These are phyloP conservation scores for Globodera ellingtonae DNA, from an alignment of 1,140 invertebrate species.

Conservation along the genomic window DNA sequence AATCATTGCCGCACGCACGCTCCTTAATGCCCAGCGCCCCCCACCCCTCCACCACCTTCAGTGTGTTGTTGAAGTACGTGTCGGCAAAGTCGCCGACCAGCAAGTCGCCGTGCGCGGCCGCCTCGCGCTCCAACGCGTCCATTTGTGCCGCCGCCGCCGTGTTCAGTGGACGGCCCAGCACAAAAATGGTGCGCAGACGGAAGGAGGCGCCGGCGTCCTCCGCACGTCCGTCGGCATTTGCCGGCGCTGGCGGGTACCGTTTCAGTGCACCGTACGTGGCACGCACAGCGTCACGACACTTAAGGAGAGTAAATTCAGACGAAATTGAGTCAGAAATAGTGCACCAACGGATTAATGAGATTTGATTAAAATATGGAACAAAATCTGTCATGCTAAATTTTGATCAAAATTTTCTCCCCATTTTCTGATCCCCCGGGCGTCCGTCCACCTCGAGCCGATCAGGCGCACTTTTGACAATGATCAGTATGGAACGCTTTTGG, in stretches of 20 bases:
- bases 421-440: constrained; percentile 26
- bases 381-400: constrained; percentile 5
- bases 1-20: constrained; percentile 2
- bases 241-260: not conserved
- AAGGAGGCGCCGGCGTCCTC: constrained; percentile 33
- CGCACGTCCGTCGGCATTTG: constrained; percentile 1
- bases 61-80: constrained; percentile 58
- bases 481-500: constrained; percentile 44
- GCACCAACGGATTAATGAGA: no score
- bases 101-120: constrained; percentile 38
- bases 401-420: not conserved
- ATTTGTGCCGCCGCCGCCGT: constrained; percentile 6
- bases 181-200: constrained; percentile 53
- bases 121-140: constrained; percentile 34
- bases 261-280: constrained; percentile 41
- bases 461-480: constrained; percentile 57
- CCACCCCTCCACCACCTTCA: constrained; percentile 37
- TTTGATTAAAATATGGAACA: not conserved
- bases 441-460: constrained; percentile 37
- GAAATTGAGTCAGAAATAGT: not conserved
- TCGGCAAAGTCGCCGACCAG: constrained; percentile 56
- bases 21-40: not conserved
- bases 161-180: constrained; percentile 41
- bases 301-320: constrained; percentile 11
- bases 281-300: constrained; percentile 54